Evolutionary conservation across 2,888 invertebrate genomes (phyloP), one percentile per base, ranked within the genome.

Genomic region (Platynereis dumerilii): DNA sequence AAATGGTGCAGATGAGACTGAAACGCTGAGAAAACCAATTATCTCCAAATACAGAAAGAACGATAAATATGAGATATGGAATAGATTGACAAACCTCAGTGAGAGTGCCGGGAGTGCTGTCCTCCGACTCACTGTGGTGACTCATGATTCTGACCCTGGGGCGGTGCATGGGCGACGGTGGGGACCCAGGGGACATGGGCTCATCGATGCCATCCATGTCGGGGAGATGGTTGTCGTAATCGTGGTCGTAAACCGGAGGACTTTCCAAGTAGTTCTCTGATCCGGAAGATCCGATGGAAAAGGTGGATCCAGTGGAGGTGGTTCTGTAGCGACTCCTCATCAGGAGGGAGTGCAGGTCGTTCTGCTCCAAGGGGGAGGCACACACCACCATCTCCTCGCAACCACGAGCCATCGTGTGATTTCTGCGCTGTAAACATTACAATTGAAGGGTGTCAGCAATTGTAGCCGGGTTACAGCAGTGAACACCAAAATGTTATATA

Each of bases 331-430:
- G 70, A 15, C 80, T 77, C 5, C 83, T 75, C 22, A 76, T 75
- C 63, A 85, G 72, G 65, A 83, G 78, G 58, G 76, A 75, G 28
- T 79, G 79, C 68, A 84, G 75, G 69, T 84, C 81, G 5, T 76
- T 67, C 17, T 75, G 69, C 24, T 83, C 81, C 28, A 74, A 73
- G 1, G 82, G 79, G 1, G 83, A 81, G 17, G 85, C 82, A 15
- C 79, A 80, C 52, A 82, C 65, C 65, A 83, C 83, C 24, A 81
- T 62, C 69, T 85, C 84, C 68, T 83, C 83, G 22, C 74, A 76
- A 7, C 85, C 84, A 29, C 65, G 55, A 45, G 62, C 69, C 15
- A 54, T 63, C 12, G 69, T 69, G 10, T 53, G 56, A 26, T n/a
- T n/a, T 24, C 44, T 63, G 24, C 17, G 58, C 58, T 66, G 59